Conservation (phyloP, 2,113 vertebrate genomes). For the Antechinus stuartii region DNA sequence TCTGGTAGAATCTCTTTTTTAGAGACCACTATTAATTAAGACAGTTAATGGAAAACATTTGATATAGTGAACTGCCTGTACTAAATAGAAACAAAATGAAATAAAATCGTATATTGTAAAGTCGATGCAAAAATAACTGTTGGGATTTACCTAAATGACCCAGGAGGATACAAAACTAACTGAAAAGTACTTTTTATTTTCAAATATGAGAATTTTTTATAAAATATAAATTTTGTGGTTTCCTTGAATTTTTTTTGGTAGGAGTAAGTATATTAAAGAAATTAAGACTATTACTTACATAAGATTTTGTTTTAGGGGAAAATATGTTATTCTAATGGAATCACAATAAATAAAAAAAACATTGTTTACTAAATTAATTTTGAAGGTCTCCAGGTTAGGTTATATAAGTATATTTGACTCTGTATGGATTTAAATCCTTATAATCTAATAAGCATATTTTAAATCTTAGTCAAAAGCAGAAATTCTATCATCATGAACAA, state of each 20-base stretch:
- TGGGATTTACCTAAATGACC: conserved; percentile 67
- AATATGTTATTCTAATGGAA: not conserved
- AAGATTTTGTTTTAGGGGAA: conserved; percentile 75
- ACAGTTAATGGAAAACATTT: conserved; percentile 72
- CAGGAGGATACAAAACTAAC: conserved; percentile 78
- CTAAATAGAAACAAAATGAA: conserved; percentile 76
- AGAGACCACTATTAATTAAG: conserved; percentile 75
- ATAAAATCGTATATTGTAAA: conserved; percentile 68
- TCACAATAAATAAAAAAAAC: not conserved
- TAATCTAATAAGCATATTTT: not conserved
- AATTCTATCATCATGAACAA: not conserved
- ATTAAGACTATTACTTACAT: conserved; percentile 83
- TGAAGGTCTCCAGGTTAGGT: not conserved
- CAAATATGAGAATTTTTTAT: conserved; percentile 78
- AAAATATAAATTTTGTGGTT: conserved; percentile 73
- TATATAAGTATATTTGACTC: not conserved
- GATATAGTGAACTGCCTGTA: conserved; percentile 71
- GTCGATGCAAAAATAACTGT: conserved; percentile 66
- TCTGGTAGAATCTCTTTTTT: conserved; percentile 75
- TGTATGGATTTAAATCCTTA: not conserved
- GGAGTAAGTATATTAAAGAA: conserved; percentile 79
- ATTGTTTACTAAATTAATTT: not conserved
- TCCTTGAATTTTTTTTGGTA: conserved; percentile 68
- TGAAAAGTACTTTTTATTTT: conserved; percentile 81
- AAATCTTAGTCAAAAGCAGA: not conserved